Evolutionary conservation across 2,113 vertebrate genomes (phyloP).

Genomic region (Sphaerodactylus townsendi): DNA sequence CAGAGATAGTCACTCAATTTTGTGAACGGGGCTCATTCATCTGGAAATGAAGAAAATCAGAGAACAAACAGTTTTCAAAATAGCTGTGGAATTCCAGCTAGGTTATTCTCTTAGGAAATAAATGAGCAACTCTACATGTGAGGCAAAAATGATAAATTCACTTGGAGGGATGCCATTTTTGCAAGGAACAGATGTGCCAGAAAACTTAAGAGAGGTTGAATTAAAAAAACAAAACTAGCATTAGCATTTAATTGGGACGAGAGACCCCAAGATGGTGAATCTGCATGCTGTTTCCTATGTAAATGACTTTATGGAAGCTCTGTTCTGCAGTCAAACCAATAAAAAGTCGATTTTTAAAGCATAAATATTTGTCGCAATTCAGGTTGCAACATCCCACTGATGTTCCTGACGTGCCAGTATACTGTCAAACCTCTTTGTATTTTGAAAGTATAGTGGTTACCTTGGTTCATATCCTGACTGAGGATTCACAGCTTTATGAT

Average conservation of each 20-base stretch:
- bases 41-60: slow-evolving; percentile 24
- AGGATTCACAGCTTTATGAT: no score
- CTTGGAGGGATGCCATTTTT: not conserved
- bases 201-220: not conserved
- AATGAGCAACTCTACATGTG: not conserved
- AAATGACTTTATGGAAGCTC: not conserved
- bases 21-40: not conserved
- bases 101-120: slow-evolving; percentile 2
- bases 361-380: not conserved
- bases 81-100: not conserved
- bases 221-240: slow-evolving; percentile 1
- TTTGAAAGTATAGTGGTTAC: not conserved
- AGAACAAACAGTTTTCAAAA: slow-evolving; percentile 23
- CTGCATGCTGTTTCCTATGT: not conserved
- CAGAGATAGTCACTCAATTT: not conserved
- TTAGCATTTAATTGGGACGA: not conserved
- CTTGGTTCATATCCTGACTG: not conserved
- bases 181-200: not conserved
- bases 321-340: not conserved
- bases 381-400: not conserved
- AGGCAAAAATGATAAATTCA: slow-evolving; percentile 22
- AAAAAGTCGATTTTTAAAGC: not conserved
- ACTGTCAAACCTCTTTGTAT: not conserved
- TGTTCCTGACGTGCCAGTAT: no score
- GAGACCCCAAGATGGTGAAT: not conserved